Evolutionary conservation across 2,113 vertebrate species (phyloP), one percentile per base, ranked within the genome.

Genomic region (Pitta sordida): DNA sequence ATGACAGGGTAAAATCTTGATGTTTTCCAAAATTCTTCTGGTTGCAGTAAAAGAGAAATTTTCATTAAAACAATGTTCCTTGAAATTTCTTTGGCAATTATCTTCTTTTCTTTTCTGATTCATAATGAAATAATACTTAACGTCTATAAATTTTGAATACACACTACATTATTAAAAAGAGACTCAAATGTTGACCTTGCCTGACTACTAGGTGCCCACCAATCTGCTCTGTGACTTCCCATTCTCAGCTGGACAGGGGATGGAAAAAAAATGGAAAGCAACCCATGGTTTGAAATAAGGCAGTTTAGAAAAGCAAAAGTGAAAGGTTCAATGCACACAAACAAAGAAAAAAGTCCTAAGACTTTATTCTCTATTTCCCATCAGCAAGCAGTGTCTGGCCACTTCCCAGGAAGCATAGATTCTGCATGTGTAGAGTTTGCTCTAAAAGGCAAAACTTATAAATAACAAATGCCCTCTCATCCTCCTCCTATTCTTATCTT

Each of bases 141-240:
- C 34, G 93, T 9, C 23, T 23, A 36, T 52, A 83, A 62, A 56
- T 21, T 43, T 4, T 48, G 11, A 76, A 62, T 37, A 11, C 10
- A 65, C 2, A 22, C 27, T 48, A 7, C 6, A 2, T 51, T 0
- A 60, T 62, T 69, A 3, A 37, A 83, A 43, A 63, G 59, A 12
- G 0, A 1, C 65, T 64, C 3, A 43, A 52, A 62, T 37, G n/a
- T n/a, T n/a, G n/a, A n/a, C n/a, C n/a, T n/a, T 34, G n/a, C 11
- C 29, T 46, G 23, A 9, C 52, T 52, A 15, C 6, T 29, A 53
- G 69, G 37, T 67, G 29, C 13, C 16, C 2, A 5, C n/a, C 23
- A 82, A 52, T 20, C 19, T 39, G 17, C 13, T 39, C 5, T 34
- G 13, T 67, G 37, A 10, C 29, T 39, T 75, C 6, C 9, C n/a